Percentiles rank a stretch among this genome's conserved stretches.
Conservation (phyloP, 2,888 invertebrate genomes). For the Aphidius colemani region DNA sequence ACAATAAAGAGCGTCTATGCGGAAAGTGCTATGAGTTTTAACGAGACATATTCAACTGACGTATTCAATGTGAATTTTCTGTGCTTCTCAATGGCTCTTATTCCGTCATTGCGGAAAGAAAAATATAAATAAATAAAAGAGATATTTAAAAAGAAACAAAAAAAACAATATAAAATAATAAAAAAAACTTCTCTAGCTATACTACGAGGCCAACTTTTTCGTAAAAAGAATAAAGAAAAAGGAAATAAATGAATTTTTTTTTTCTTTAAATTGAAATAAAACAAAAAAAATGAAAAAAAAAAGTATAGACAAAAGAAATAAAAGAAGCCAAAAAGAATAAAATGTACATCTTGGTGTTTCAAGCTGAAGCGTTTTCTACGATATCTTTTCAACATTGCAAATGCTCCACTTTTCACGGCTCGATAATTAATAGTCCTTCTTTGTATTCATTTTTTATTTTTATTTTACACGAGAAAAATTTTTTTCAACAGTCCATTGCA, state of each 20-base stretch:
- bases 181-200: background rate
- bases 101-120: slow-evolving; percentile 3
- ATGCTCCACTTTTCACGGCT: slow-evolving; percentile 3
- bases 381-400: background rate
- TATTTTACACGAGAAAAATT: background rate
- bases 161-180: background rate
- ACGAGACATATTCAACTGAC: slow-evolving; percentile 34
- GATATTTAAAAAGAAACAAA: slow-evolving; percentile 2
- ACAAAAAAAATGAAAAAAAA: slow-evolving; percentile 5
- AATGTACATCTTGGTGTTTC: background rate
- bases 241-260: no score
- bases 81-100: slow-evolving; percentile 3
- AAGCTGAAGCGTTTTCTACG: background rate
- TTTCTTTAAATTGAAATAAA: background rate
- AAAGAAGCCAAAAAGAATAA: background rate
- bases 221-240: no score
- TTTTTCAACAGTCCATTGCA: background rate
- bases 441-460: background rate
- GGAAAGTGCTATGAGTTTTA: slow-evolving; percentile 30
- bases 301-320: slow-evolving; percentile 3
- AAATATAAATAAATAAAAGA: slow-evolving; percentile 3
- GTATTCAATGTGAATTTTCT: slow-evolving; percentile 24
- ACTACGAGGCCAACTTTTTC: no score
- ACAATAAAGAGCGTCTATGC: slow-evolving; percentile 42
- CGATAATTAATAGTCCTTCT: background rate